phyloP scores from a whole-genome alignment of 2,113 vertebrate genomes.

The Nyctibius bracteatus region DNA sequence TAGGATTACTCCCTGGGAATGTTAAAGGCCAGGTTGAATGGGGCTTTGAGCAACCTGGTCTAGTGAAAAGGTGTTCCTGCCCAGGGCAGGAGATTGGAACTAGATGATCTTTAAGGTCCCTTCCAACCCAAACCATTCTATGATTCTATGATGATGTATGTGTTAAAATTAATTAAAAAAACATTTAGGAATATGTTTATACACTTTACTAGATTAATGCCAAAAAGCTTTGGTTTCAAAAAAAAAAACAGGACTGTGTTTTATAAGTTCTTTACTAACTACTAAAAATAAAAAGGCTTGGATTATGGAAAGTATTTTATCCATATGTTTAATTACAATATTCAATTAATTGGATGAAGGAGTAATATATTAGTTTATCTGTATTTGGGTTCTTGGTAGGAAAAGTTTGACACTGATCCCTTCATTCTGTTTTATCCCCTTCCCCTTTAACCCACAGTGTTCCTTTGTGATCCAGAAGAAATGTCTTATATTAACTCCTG shows the following conservation, averaged over 20 bases:
- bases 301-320: not conserved
- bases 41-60: no score
- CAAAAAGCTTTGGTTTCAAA: not conserved
- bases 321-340: not conserved
- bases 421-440: not conserved
- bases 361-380: not conserved
- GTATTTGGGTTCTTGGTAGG: not conserved
- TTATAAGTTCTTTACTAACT: not conserved
- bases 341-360: not conserved
- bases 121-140: no score
- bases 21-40: no score
- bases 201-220: not conserved
- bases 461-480: not conserved
- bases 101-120: no score
- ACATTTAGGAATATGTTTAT: not conserved
- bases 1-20: no score
- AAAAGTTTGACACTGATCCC: not conserved
- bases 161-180: not conserved
- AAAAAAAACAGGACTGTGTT: not conserved
- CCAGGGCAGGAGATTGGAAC: no score
- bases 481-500: not conserved
- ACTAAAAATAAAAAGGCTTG: not conserved
- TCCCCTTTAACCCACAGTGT: not conserved
- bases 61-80: no score
- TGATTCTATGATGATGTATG: not conserved